phyloP scores from a whole-genome alignment of 2,888 invertebrate species.

The Thera obeliscata region DNA sequence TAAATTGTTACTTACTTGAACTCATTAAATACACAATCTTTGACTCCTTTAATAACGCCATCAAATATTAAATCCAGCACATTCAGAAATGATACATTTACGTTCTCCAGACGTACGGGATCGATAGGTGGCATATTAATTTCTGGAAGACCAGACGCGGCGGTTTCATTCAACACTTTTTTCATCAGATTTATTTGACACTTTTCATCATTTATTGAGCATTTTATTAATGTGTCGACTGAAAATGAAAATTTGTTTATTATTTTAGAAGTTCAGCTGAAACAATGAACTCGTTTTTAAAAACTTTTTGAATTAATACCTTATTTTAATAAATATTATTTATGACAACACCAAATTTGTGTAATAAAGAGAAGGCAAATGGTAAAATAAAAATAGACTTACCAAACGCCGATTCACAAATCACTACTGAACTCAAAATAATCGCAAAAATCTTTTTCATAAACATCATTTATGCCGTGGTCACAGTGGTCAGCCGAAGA shows the following conservation, averaged over 20 bases:
- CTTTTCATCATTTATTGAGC: constrained; percentile 30
- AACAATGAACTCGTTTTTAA: no score
- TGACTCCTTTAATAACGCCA: constrained; percentile 29
- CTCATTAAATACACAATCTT: constrained; percentile 25
- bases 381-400: constrained; percentile 8
- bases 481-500: neutral
- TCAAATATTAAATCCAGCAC: constrained; percentile 20
- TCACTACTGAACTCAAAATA: constrained; percentile 20
- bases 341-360: no score
- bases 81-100: constrained; percentile 9
- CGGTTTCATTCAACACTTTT: constrained; percentile 1
- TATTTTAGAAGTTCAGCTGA: no score
- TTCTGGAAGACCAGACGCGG: constrained; percentile 31
- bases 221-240: constrained; percentile 41
- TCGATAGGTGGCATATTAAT: constrained; percentile 30
- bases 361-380: neutral
- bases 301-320: no score
- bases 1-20: constrained; percentile 41
- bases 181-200: constrained; percentile 32
- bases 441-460: constrained; percentile 10
- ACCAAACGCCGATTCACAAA: constrained; percentile 31
- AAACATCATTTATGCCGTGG: constrained; percentile 20
- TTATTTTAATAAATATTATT: no score
- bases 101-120: constrained; percentile 26
- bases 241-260: constrained; percentile 1